Evolutionary conservation across 2,797 vertebrate species (phyloP), one percentile per base, ranked within the genome.

Genomic region (Bucorvus abyssinicus): DNA sequence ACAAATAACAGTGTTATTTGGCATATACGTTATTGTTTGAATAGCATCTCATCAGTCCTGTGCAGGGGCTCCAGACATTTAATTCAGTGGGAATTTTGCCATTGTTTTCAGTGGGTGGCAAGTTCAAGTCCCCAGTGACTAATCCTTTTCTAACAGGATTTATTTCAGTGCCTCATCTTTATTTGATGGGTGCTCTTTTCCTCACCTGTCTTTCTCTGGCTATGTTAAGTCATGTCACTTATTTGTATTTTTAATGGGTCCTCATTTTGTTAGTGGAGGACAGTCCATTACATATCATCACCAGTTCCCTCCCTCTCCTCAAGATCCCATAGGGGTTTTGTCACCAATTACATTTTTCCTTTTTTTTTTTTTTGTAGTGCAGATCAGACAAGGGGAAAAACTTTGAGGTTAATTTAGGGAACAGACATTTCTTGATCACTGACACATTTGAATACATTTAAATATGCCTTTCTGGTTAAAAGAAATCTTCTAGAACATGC

Each of bases 1-100:
- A 81, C 52, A 3, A 96, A 87, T 80, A 91, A 73, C 53, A 84
- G 68, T 69, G 76, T 93, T 84, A 86, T 93, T 91, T 96, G 87
- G 88, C 90, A 79, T 90, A 71, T 89, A 77, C 4, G 0, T 93
- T 74, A 74, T 64, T 89, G 59, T 77, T 5, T 79, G 32, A 95
- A 93, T 88, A 94, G 59, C 36, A n/a, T 85, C 6, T 12, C 47
- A 77, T 59, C 68, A 89, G 78, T 56, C 52, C 71, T 36, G 44
- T 76, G 56, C 65, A 65, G 93, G 57, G 68, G 61, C 64, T 87
- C 1, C 2, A 84, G 70, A 53, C 65, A 20, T 88, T 82, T 85
- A 67, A 90, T 90, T 91, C 69, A 45, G 61, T 47, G 50, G 45
- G 56, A 57, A 7, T 87, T 92, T 86, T 89, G 21, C 83, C 70